A percentile compares a stretch with the other conserved stretches of the same genome.
phyloP scores from a whole-genome alignment of 2,113 vertebrate species.

The Mixornis gularis region DNA sequence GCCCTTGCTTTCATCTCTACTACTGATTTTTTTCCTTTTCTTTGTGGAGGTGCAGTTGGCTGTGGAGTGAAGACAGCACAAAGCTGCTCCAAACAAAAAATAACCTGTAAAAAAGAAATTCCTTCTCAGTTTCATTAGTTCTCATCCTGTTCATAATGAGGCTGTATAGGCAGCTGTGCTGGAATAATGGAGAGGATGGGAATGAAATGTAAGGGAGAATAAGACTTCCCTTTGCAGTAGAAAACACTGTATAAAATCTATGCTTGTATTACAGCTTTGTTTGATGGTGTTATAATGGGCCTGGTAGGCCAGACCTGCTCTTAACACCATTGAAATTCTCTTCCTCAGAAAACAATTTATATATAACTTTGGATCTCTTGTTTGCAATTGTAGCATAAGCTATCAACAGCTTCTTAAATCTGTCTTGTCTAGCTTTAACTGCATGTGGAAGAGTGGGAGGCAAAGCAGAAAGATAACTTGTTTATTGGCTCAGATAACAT shows the following conservation, averaged over 20 bases:
- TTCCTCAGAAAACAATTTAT: not conserved
- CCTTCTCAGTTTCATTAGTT: not conserved
- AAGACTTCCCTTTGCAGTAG: not conserved
- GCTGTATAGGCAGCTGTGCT: not conserved
- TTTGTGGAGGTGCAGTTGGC: not conserved
- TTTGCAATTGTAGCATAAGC: not conserved
- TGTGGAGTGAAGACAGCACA: not conserved
- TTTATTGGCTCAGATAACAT: not conserved
- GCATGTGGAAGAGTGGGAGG: not conserved
- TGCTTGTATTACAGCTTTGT: not conserved
- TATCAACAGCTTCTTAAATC: conserved; percentile 1
- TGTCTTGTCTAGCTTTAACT: not conserved
- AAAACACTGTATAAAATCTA: not conserved
- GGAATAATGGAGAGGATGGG: not conserved
- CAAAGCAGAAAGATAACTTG: not conserved
- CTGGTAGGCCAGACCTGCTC: not conserved
- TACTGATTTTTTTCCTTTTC: not conserved
- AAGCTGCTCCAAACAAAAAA: not conserved
- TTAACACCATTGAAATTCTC: not conserved
- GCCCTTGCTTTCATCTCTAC: not conserved
- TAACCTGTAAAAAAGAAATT: not conserved
- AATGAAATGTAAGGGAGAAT: not conserved
- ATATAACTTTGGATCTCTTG: not conserved
- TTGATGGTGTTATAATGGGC: not conserved
- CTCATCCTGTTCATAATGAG: not conserved